Evolutionary conservation across 2,888 invertebrate genomes (phyloP), one percentile per base, ranked within the genome.

Genomic region (Dusona sp.): DNA sequence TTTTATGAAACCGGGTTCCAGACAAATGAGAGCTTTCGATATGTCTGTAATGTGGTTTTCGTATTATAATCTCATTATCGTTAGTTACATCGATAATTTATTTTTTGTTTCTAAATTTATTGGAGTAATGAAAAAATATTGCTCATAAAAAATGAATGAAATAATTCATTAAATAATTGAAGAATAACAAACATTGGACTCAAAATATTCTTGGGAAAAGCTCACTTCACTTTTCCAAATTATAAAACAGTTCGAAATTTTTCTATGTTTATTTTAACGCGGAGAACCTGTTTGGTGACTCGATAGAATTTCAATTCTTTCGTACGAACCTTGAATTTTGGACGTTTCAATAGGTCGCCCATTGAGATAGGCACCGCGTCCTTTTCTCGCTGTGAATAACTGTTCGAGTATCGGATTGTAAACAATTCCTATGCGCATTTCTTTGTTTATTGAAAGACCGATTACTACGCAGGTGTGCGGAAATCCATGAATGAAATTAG

Each of bases 361-460:
- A 94, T 98, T 98, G 88, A 97, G 95, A 94, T 95, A 97, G 9
- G 98, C 97, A 1, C 98, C 98, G 88, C 96, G 95, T 0, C 97
- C 97, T 92, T 95, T 95, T 82, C 96, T 95, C 0, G 97, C 97
- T 4, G 97, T 96, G 92, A 96, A 98, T 72, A 97, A 94, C 92
- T 97, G 96, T 74, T 97, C 95, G 84, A 96, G 94, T 78, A 97
- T 95, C 8, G 98, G 97, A 94, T 97, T 97, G 93, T 96, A 97
- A 2, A 98, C 96, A 82, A 98, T 95, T 29, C 97, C 98, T 89
- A 97, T 93, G 3, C 95, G 95, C 90, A 96, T 95, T 92, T 96
- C 94, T 90, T 96, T 96, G 36, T 96, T 95, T 19, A 96, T 94
- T 4, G 95, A 92, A 48, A 96, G 93, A 29, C 96, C 97, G 84